Base-by-base conservation (phyloP, 2,888 invertebrate genomes). In the Julus scanicus region DNA sequence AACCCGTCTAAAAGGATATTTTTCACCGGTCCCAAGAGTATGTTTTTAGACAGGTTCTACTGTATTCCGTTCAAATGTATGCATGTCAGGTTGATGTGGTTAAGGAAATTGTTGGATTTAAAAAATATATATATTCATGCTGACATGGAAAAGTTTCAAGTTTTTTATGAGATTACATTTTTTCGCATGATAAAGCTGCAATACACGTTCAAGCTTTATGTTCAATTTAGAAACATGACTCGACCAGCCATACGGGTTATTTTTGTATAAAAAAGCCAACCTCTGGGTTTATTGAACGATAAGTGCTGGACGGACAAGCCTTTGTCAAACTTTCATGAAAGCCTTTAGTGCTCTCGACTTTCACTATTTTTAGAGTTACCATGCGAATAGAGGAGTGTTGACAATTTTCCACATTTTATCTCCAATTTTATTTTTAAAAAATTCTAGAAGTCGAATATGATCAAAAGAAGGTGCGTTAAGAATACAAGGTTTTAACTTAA, bases 121-220 rank as follows among this genome's bases (percentile, higher is more conserved):
- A 5, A 71, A 71, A 2, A 6, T 29, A 20, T 29, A n/a, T 80
- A 37, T 13, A 37, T 80, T 80, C 37, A 29, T 13, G 80, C 80
- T 80, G 80, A 80, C 80, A 37, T 37, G 37, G 20, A 0, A 20
- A 37, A 20, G 80, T 80, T 80, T 80, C 13, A 80, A 29, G 80
- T 37, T 80, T 53, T 71, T 80, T 80, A 80, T 20, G 80, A 80
- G 20, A 80, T 80, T 37, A 80, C 80, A 20, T 29, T 80, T 80
- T 80, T 29, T 80, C 80, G 80, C 80, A 80, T 80, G 80, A 80
- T 80, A 80, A 80, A 29, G 20, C 80, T 29, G 37, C 11, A 80
- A 20, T 53, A 53, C 37, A 13, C 29, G 71, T 29, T 80, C 13
- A 13, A 80, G 80, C 15, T 37, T 80, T 80, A 80, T 37, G 80